Conservation (phyloP, 1,140 invertebrate genomes). For the Subanguina moxae region DNA sequence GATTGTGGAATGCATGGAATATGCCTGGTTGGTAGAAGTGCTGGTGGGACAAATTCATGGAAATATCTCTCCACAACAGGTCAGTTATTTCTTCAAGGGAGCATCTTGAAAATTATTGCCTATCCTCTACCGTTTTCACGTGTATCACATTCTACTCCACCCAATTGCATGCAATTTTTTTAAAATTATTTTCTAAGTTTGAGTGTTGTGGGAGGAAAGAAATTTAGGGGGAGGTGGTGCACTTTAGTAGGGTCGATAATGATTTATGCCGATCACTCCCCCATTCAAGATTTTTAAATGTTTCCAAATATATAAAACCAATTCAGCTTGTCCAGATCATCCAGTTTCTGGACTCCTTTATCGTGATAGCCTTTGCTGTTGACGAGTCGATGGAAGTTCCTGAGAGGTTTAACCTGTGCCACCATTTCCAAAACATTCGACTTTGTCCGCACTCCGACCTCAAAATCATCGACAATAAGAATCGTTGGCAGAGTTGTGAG, state of each 20-base stretch:
- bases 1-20: constrained; percentile 90
- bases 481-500: constrained; percentile 74
- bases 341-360: constrained; percentile 73
- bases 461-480: constrained; percentile 66
- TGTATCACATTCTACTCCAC: too few species aligned
- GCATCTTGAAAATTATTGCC: not conserved
- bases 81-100: constrained; percentile 60
- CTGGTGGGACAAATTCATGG: constrained; percentile 65
- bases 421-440: constrained; percentile 75
- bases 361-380: constrained; percentile 76
- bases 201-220: too few species aligned
- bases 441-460: constrained; percentile 72
- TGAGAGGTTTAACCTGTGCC: constrained; percentile 73
- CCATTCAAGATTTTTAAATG: constrained; percentile 1
- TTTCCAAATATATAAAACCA: not conserved
- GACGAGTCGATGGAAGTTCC: constrained; percentile 82
- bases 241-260: too few species aligned
- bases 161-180: too few species aligned
- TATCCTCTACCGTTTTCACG: too few species aligned
- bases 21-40: constrained; percentile 77
- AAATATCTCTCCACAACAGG: constrained; percentile 61
- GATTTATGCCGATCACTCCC: too few species aligned
- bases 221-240: too few species aligned
- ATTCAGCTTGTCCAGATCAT: constrained; percentile 12
- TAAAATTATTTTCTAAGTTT: too few species aligned